Base-by-base conservation (phyloP, 2,113 vertebrate species). In the Rhipidura dahli region DNA sequence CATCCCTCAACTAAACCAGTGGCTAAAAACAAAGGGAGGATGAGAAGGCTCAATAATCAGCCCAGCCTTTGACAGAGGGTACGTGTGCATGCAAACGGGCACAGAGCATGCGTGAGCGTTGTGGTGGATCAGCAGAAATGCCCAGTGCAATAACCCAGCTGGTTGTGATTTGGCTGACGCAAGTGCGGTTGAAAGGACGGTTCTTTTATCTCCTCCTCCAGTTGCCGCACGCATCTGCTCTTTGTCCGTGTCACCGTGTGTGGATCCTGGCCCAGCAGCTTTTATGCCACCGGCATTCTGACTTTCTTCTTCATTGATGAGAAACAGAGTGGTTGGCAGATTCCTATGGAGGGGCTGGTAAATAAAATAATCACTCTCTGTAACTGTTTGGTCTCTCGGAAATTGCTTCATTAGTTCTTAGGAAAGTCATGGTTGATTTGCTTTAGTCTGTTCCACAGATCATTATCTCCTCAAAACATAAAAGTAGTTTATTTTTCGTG, bases 331-430 rank as follows among this genome's bases (percentile, higher is more conserved):
- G 2, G 81, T 57, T 33, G 9, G 78, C 87, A 75, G 91, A 84
- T 53, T 94, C 84, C 83, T 66, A 1, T 2, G 8, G 83, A 92
- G 47, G 59, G 83, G 40, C 68, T 89, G 91, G 83, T 70, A 94
- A 95, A 96, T 81, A 70, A 83, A 95, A 85, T 49, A 76, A 87
- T 54, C 39, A 1, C 64, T 45, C 84, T 80, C 47, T 70, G 2
- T 51, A 92, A 75, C 83, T 19, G 49, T 21, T 82, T 40, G 88
- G 76, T 77, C 93, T 91, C 89, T 81, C 73, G 40, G 60, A 94
- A 86, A 53, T 89, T 28, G 72, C 90, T 95, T 94, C 93, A 68
- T 93, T 93, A 94, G 93, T 90, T 97, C 91, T 47, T 13, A 92
- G 76, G 47, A 86, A 90, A 94, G 94, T 92, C 90, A 86, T 0